Percentiles rank a stretch among this genome's conserved stretches.
Conservation (phyloP, 2,797 vertebrate genomes). For the Myotis vivesi region DNA sequence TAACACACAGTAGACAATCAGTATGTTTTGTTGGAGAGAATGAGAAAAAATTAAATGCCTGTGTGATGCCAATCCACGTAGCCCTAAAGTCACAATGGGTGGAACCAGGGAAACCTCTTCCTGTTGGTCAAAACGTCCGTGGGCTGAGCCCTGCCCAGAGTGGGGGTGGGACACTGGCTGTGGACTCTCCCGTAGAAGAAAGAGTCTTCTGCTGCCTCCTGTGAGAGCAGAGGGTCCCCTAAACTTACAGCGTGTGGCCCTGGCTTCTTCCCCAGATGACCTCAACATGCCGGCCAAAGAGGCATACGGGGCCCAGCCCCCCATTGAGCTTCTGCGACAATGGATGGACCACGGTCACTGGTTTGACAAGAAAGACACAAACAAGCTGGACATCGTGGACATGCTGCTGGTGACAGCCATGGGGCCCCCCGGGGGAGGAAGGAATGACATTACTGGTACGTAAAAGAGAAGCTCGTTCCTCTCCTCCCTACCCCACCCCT, state of each 20-base stretch:
- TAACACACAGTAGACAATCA: background rate
- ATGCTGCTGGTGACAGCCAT: slow-evolving; percentile 92
- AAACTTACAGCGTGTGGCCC: background rate
- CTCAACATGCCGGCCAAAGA: slow-evolving; percentile 98
- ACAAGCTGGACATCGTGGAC: slow-evolving; percentile 88
- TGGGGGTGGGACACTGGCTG: background rate
- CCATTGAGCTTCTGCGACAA: slow-evolving; percentile 94
- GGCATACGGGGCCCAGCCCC: slow-evolving; percentile 94
- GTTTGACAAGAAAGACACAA: slow-evolving; percentile 95
- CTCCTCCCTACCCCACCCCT: background rate
- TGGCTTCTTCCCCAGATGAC: slow-evolving; percentile 87
- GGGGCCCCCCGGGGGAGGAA: slow-evolving; percentile 95
- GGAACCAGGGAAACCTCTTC: slow-evolving; percentile 20
- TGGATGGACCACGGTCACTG: slow-evolving; percentile 95
- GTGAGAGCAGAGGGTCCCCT: background rate
- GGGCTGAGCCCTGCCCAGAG: background rate
- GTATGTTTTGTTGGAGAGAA: background rate
- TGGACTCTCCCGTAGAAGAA: background rate
- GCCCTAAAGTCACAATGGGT: background rate
- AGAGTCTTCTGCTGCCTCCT: background rate
- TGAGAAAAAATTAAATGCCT: background rate
- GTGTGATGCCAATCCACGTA: background rate
- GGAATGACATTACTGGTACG: slow-evolving; percentile 94
- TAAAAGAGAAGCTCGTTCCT: background rate
- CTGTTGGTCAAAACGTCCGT: background rate